phyloP scores from a whole-genome alignment of 92 coral and sea anemone species.

The Hydrozoanthus gracilis region DNA sequence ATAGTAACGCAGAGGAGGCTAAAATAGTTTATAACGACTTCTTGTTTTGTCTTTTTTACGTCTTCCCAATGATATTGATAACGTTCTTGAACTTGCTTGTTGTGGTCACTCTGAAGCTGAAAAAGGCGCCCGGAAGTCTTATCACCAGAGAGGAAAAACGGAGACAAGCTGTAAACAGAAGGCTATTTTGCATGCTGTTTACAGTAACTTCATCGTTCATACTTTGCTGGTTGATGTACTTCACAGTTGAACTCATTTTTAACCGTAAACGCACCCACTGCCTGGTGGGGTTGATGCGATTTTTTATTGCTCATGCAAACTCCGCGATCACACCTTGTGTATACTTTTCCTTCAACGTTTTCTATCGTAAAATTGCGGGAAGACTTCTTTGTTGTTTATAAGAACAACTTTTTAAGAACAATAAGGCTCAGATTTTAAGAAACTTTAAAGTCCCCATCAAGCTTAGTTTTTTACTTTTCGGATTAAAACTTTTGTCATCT shows the following conservation, averaged over 20 bases:
- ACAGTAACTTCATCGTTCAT: conserved; percentile 17
- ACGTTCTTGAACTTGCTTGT: background rate
- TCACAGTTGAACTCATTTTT: background rate
- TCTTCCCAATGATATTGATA: background rate
- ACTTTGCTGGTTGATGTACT: conserved; percentile 39
- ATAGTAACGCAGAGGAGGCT: background rate
- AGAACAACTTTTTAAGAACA: too few species aligned
- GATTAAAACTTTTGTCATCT: too few species aligned
- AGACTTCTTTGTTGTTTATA: too few species aligned
- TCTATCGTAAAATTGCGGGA: background rate
- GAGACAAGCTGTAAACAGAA: conserved; percentile 15
- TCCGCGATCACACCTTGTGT: conserved; percentile 21
- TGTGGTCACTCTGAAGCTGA: conserved; percentile 2
- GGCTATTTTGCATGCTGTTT: conserved; percentile 28
- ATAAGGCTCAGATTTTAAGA: too few species aligned
- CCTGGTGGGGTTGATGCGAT: conserved; percentile 6
- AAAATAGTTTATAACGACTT: too few species aligned
- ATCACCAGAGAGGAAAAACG: background rate
- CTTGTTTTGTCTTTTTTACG: conserved; percentile 23
- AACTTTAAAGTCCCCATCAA: too few species aligned
- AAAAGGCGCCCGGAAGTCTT: conserved; percentile 19
- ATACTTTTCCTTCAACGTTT: conserved; percentile 6
- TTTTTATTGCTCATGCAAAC: conserved; percentile 20
- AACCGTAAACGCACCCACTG: background rate
- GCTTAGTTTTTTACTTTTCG: too few species aligned